Conservation (phyloP, 2,113 vertebrate genomes). For the Plestiodon gilberti region DNA sequence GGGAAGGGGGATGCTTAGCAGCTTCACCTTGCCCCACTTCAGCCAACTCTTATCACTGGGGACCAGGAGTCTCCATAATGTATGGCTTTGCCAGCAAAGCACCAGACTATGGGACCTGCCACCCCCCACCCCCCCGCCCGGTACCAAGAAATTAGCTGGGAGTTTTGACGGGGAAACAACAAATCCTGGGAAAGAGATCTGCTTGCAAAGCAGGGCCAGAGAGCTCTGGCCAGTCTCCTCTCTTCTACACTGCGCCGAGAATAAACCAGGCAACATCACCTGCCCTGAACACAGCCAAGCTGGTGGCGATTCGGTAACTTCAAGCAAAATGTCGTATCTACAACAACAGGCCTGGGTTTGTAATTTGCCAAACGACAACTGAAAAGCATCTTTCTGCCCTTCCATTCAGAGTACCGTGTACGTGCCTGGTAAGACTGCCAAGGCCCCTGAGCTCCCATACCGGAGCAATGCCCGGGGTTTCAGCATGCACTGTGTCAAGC, state of each 20-base stretch:
- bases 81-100: conserved; percentile 78
- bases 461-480: no score
- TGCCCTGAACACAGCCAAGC: neutral
- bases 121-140: conserved; percentile 28
- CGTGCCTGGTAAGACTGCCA: neutral
- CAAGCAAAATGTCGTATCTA: neutral
- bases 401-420: neutral
- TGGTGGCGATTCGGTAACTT: neutral
- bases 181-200: conserved; percentile 38
- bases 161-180: conserved; percentile 52
- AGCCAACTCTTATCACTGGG: conserved; percentile 39
- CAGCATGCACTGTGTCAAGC: no score
- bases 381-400: no score
- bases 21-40: neutral
- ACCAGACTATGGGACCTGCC: conserved; percentile 39
- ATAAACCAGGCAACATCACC: neutral
- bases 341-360: neutral
- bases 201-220: conserved; percentile 57
- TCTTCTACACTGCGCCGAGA: conserved; percentile 42
- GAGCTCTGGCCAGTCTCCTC: conserved; percentile 57
- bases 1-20: neutral
- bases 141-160: conserved; percentile 67
- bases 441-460: neutral
- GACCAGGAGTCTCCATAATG: neutral
- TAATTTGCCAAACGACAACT: neutral